Base-by-base conservation (phyloP, 2,113 vertebrate genomes). In the Reinhardtius hippoglossoides region DNA sequence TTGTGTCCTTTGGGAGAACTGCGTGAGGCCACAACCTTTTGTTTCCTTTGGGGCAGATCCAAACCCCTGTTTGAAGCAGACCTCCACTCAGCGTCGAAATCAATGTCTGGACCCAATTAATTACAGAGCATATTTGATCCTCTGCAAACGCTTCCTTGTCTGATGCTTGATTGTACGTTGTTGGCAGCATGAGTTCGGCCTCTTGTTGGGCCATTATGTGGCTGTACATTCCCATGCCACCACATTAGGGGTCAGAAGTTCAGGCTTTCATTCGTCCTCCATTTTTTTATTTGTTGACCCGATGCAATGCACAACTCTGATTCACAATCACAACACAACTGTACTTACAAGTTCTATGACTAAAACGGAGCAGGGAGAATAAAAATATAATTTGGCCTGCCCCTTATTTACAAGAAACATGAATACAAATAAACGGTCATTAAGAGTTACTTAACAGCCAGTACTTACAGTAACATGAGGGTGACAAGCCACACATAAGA, bases 1-100 rank as follows among this genome's bases (percentile, higher is more conserved):
- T 85, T 92, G 86, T 90, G 58, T 88, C 52, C 76, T 72, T 66
- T 84, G 74, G 70, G 77, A 88, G 77, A 81, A 78, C 55, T 3
- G 46, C 73, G 61, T 65, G 71, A 86, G 84, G 82, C 76, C 80
- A 16, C 35, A 60, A 75, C 62, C 86, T 87, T 91, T 88, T 88
- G 87, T 87, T 75, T 81, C 73, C 35, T 66, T 78, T 67, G 46
- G 83, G 54, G 20, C 52, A n/a, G 81, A 71, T 26, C 80, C 67
- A 70, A 85, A 74, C 56, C 12, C 31, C 71, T 31, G 78, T 86
- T 83, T 83, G 85, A 85, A 54, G 65, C 35, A 59, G 67, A 88
- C 62, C 65, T 76, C 85, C 82, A 62, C 76, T 80, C 37, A 16
- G 77, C 59, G 35, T 80, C 77, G 79, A 83, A 85, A 78, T 83